Percentiles rank a stretch among this genome's conserved stretches.
phyloP scores from a whole-genome alignment of 1,140 invertebrate genomes.

The Dendrolimus kikuchii region DNA sequence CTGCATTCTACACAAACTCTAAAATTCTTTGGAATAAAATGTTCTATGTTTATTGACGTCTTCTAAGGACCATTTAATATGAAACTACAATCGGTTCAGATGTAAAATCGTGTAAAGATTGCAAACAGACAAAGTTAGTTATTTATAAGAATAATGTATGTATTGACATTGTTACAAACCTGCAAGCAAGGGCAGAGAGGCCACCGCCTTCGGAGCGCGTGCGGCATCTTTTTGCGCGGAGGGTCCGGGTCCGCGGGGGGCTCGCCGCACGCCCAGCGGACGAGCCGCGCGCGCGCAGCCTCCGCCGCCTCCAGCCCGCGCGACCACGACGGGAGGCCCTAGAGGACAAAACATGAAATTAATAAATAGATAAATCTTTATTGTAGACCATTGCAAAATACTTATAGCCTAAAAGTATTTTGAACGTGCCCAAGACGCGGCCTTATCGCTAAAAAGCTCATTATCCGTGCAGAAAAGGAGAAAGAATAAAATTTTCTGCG shows the following conservation, averaged over 20 bases:
- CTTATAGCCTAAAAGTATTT: too few species aligned
- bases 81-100: too few species aligned
- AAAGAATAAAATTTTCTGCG: too few species aligned
- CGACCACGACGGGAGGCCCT: constrained; percentile 62
- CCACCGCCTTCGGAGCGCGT: constrained; percentile 51
- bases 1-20: too few species aligned
- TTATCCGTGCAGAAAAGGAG: too few species aligned
- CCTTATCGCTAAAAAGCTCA: too few species aligned
- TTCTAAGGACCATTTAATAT: too few species aligned
- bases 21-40: too few species aligned
- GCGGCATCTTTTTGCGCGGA: constrained; percentile 61
- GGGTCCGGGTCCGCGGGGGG: constrained; percentile 40
- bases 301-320: constrained; percentile 63
- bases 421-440: too few species aligned
- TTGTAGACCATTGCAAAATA: too few species aligned
- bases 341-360: neutral
- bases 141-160: neutral
- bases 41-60: too few species aligned
- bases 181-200: constrained; percentile 58
- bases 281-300: constrained; percentile 58
- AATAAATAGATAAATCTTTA: too few species aligned
- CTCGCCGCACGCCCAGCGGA: constrained; percentile 60
- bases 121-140: neutral
- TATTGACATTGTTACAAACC: constrained; percentile 21
- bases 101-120: neutral